These are phyloP conservation scores for Trididemnum nubilum DNA, from an alignment of 23 tunicate genomes.

Conservation along the genomic window DNA sequence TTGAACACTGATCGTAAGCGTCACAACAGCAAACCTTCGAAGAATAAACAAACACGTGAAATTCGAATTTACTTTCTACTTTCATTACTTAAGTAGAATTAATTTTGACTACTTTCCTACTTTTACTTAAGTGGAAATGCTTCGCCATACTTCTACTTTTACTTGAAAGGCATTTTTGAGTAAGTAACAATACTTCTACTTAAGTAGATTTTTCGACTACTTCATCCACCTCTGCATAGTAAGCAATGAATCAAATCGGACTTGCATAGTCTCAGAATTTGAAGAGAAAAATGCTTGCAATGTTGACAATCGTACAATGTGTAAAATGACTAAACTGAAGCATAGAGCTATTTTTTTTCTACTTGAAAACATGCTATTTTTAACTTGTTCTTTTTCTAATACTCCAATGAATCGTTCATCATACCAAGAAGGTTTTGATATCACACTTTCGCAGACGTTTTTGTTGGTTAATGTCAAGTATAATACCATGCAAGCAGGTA, in stretches of 20 bases:
- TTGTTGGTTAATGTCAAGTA: slow-evolving; percentile 48
- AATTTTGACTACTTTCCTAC: too few relatives aligned
- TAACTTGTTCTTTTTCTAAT: slow-evolving; percentile 40
- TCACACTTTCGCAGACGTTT: not conserved
- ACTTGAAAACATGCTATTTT: slow-evolving; percentile 16
- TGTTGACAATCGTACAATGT: slow-evolving; percentile 6
- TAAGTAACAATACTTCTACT: too few relatives aligned
- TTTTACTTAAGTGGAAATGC: too few relatives aligned
- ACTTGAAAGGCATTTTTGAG: too few relatives aligned
- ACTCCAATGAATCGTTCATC: slow-evolving; percentile 49
- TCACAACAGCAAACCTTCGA: too few relatives aligned
- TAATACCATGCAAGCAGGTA: slow-evolving; percentile 74
- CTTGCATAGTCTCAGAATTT: slow-evolving; percentile 45
- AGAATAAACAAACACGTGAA: too few relatives aligned
- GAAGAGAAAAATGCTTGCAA: not conserved
- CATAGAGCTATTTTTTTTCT: slow-evolving; percentile 47
- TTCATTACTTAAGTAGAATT: too few relatives aligned
- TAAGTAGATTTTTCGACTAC: too few relatives aligned
- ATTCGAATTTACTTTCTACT: too few relatives aligned
- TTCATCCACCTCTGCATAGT: too few relatives aligned
- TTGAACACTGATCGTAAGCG: too few relatives aligned
- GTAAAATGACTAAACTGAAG: slow-evolving; percentile 24
- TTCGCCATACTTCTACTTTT: too few relatives aligned
- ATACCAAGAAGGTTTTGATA: slow-evolving; percentile 61
- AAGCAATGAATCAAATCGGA: slow-evolving; percentile 67